Evolutionary conservation across 2,113 vertebrate genomes (phyloP).

Genomic region (Embiotoca jacksoni): DNA sequence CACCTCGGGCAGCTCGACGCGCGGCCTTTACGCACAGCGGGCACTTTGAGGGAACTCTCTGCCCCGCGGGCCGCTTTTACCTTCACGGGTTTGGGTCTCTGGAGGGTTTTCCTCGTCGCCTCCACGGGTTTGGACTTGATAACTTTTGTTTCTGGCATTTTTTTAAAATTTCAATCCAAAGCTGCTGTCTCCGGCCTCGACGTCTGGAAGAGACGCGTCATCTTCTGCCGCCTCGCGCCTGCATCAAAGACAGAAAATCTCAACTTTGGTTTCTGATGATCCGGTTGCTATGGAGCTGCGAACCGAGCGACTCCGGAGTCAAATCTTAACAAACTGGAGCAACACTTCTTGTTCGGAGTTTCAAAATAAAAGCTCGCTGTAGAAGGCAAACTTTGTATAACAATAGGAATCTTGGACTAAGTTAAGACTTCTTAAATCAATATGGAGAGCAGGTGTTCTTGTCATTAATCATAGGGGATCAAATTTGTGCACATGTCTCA

Average conservation of each 20-base stretch:
- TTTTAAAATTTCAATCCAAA: neutral
- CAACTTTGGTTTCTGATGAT: too few relatives aligned
- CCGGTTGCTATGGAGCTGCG: neutral
- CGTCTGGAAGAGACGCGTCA: neutral
- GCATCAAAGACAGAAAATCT: too few relatives aligned
- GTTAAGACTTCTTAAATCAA: too few relatives aligned
- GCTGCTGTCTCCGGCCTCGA: neutral
- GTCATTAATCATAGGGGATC: too few relatives aligned
- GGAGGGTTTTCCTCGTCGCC: neutral
- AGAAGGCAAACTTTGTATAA: neutral
- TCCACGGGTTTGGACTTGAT: conserved; percentile 43
- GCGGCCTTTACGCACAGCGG: conserved; percentile 46
- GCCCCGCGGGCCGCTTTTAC: neutral
- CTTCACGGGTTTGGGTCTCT: conserved; percentile 8
- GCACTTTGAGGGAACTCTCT: neutral
- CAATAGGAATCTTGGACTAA: too few relatives aligned
- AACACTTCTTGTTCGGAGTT: neutral
- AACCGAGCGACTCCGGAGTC: neutral
- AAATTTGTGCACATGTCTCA: too few relatives aligned
- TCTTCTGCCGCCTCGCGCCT: neutral
- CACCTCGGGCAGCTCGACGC: conserved; percentile 64
- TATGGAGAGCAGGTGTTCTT: too few relatives aligned
- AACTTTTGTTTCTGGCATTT: conserved; percentile 62
- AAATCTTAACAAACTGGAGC: neutral
- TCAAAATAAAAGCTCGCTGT: neutral